These are phyloP conservation scores for Drosophila mayaguana DNA, from an alignment of 2,888 invertebrate genomes.

Conservation along the genomic window DNA sequence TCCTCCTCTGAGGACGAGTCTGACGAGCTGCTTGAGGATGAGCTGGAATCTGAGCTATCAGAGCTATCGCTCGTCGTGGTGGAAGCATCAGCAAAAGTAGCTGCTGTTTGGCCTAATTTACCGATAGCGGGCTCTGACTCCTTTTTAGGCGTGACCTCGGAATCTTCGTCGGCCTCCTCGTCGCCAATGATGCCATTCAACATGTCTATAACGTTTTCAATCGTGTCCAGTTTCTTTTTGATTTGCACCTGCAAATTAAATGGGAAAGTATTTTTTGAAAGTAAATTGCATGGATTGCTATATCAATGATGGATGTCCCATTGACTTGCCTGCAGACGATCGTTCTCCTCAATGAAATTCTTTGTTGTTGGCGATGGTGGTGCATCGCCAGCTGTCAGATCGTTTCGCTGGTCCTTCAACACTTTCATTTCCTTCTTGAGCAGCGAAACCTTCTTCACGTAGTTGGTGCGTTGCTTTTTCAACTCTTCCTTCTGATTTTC, in stretches of 20 bases:
- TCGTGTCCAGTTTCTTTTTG: slow-evolving; percentile 87
- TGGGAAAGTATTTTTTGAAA: background rate
- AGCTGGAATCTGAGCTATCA: slow-evolving; percentile 69
- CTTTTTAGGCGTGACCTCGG: slow-evolving; percentile 49
- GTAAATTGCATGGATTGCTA: background rate
- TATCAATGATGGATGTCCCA: background rate
- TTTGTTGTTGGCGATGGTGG: slow-evolving; percentile 92
- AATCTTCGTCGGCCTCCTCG: slow-evolving; percentile 84
- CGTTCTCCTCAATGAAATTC: slow-evolving; percentile 92
- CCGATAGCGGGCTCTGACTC: slow-evolving; percentile 11
- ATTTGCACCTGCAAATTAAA: slow-evolving; percentile 82
- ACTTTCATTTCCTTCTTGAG: slow-evolving; percentile 92
- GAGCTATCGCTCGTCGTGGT: slow-evolving; percentile 69
- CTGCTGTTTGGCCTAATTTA: slow-evolving; percentile 20
- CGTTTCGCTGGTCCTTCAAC: slow-evolving; percentile 91
- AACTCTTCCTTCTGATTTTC: slow-evolving; percentile 93
- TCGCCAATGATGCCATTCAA: slow-evolving; percentile 93
- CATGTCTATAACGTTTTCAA: slow-evolving; percentile 95
- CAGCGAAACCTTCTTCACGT: slow-evolving; percentile 90
- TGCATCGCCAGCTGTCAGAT: slow-evolving; percentile 87
- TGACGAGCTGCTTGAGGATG: slow-evolving; percentile 74
- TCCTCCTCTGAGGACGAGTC: slow-evolving; percentile 73
- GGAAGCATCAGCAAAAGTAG: slow-evolving; percentile 36
- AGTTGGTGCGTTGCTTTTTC: slow-evolving; percentile 92
- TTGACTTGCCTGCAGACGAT: slow-evolving; percentile 89